Conservation (phyloP, 2,113 vertebrate species). For the Mellivora capensis region DNA sequence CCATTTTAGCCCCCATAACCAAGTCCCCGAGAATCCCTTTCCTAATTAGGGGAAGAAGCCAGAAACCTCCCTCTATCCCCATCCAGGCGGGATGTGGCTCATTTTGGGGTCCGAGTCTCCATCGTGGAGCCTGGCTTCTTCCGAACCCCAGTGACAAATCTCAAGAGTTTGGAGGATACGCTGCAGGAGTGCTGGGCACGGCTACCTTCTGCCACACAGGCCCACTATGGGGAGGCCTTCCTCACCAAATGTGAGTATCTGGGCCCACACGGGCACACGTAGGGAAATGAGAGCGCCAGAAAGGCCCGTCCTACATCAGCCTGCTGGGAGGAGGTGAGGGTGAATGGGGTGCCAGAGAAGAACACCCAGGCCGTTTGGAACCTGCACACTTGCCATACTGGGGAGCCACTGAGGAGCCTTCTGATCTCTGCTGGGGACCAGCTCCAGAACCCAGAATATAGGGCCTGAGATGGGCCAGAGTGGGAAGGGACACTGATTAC, state of each 20-base stretch:
- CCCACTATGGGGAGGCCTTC: slow-evolving; percentile 91
- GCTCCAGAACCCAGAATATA: background rate
- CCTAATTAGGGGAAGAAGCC: background rate
- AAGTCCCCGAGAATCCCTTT: background rate
- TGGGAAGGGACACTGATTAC: background rate
- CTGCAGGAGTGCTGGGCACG: slow-evolving; percentile 89
- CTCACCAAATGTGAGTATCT: slow-evolving; percentile 88
- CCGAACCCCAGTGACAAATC: slow-evolving; percentile 87
- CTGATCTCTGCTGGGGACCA: background rate
- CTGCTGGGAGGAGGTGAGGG: background rate
- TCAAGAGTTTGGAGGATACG: slow-evolving; percentile 84
- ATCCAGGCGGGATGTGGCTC: slow-evolving; percentile 89
- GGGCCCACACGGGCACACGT: background rate
- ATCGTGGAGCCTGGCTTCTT: slow-evolving; percentile 96
- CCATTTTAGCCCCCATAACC: background rate
- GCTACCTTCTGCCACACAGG: slow-evolving; percentile 85
- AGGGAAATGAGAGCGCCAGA: background rate
- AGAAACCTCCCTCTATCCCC: background rate
- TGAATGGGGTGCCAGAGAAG: background rate
- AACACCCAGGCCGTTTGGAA: background rate
- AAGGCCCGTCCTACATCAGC: background rate
- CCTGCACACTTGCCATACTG: background rate
- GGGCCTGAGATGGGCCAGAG: background rate
- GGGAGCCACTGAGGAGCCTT: background rate
- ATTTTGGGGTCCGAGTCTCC: slow-evolving; percentile 91